A percentile compares a stretch with the other conserved stretches of the same genome.
phyloP scores from a whole-genome alignment of 2,888 invertebrate species.

The Mellilla xanthometata region DNA sequence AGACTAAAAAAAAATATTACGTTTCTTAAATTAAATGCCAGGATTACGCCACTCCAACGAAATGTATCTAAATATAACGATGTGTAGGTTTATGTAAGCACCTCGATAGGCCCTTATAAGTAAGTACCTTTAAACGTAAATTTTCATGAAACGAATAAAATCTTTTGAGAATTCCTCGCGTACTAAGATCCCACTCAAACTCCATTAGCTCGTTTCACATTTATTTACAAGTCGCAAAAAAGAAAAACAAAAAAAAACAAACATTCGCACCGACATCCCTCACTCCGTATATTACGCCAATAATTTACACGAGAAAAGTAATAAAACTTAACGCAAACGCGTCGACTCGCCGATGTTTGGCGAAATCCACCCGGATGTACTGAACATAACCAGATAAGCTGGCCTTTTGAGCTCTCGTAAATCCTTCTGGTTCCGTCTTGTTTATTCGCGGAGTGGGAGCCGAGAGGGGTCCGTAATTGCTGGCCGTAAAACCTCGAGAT shows the following conservation, averaged over 20 bases:
- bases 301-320: slow-evolving; percentile 74
- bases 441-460: slow-evolving; percentile 31
- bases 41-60: too few species aligned
- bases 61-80: too few species aligned
- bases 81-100: too few species aligned
- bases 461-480: slow-evolving; percentile 38
- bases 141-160: too few species aligned
- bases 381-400: slow-evolving; percentile 51
- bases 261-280: slow-evolving; percentile 42
- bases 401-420: slow-evolving; percentile 39
- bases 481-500: slow-evolving; percentile 55
- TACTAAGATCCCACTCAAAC: slow-evolving; percentile 8
- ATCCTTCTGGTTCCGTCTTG: slow-evolving; percentile 33
- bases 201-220: slow-evolving; percentile 48
- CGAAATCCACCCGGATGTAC: slow-evolving; percentile 59
- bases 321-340: slow-evolving; percentile 77
- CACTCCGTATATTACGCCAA: slow-evolving; percentile 61
- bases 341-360: slow-evolving; percentile 66
- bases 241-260: slow-evolving; percentile 53
- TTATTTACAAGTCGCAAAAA: slow-evolving; percentile 58
- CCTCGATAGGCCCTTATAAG: too few species aligned
- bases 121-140: too few species aligned
- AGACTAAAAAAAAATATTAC: too few species aligned
- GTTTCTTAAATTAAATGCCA: too few species aligned
- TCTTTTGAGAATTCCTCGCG: too few species aligned